phyloP scores from a whole-genome alignment of 1,140 invertebrate species.

The Nomia melanderi region DNA sequence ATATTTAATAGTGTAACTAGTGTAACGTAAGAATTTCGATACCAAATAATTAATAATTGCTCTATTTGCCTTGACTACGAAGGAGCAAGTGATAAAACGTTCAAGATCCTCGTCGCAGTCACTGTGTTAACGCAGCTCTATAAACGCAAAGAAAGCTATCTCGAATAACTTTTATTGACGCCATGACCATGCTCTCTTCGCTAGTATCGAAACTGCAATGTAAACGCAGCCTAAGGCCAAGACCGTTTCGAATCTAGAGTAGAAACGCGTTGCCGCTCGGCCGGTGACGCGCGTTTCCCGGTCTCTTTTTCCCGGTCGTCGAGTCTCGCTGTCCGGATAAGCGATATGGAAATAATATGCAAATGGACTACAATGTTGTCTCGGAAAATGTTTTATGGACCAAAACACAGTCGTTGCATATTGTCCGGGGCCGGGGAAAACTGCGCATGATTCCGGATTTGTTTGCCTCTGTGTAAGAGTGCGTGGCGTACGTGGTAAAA shows the following conservation, averaged over 20 bases:
- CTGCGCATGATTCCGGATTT: not conserved
- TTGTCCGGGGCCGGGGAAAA: not conserved
- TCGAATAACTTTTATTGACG: too few relatives aligned
- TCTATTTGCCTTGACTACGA: too few relatives aligned
- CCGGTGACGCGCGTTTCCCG: not conserved
- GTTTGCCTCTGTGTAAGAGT: not conserved
- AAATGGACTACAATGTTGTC: conserved; percentile 27
- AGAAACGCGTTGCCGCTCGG: not conserved
- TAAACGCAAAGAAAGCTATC: too few relatives aligned
- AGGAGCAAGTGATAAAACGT: too few relatives aligned
- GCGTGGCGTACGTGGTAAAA: too few relatives aligned
- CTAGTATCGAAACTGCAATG: too few relatives aligned
- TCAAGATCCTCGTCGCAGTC: too few relatives aligned
- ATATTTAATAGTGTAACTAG: too few relatives aligned
- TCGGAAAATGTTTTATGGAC: conserved; percentile 15
- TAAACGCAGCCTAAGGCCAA: not conserved
- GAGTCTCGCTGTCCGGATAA: not conserved
- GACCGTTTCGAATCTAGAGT: conserved; percentile 12
- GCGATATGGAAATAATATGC: not conserved
- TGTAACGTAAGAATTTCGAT: too few relatives aligned
- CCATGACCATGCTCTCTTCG: too few relatives aligned
- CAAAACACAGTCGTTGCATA: conserved; percentile 19
- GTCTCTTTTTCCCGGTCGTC: not conserved
- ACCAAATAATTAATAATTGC: too few relatives aligned
- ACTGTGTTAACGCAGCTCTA: too few relatives aligned